Percentiles rank a stretch among this genome's conserved stretches.
Evolutionary conservation across 2,113 vertebrate genomes (phyloP).

Genomic region (Oophaga pumilio): DNA sequence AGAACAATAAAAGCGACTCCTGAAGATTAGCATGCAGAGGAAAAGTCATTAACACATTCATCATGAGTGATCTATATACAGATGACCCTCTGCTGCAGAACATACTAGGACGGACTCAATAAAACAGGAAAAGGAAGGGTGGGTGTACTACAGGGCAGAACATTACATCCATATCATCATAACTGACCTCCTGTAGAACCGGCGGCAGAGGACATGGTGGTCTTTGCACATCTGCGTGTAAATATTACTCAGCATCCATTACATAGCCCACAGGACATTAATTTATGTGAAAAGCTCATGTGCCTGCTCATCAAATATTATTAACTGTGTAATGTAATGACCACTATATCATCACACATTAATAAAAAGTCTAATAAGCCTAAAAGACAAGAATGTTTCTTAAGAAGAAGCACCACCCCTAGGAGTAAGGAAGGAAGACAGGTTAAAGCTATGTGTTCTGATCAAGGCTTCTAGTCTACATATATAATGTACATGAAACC

Average conservation of each 20-base stretch:
- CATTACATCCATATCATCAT: background rate
- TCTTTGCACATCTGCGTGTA: background rate
- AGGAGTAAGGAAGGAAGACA: background rate
- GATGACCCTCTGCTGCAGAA: background rate
- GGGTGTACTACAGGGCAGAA: background rate
- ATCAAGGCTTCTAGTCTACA: background rate
- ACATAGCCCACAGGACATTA: background rate
- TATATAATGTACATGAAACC: background rate
- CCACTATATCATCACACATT: too few relatives aligned
- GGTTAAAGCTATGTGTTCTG: background rate
- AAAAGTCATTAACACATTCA: constrained; percentile 44
- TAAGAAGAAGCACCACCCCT: background rate
- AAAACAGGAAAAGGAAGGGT: constrained; percentile 37
- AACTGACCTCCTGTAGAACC: background rate
- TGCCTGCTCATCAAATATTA: background rate
- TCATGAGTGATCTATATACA: constrained; percentile 37
- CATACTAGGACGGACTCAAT: background rate
- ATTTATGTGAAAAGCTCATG: background rate
- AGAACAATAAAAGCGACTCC: constrained; percentile 52
- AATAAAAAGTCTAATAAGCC: background rate
- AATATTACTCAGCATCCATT: background rate
- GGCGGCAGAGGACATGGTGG: background rate
- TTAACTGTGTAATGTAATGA: background rate
- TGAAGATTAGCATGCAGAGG: constrained; percentile 4
- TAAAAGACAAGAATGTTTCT: background rate